Conservation (phyloP, 2,888 invertebrate genomes). For the Drosophila pseudotalamancana region DNA sequence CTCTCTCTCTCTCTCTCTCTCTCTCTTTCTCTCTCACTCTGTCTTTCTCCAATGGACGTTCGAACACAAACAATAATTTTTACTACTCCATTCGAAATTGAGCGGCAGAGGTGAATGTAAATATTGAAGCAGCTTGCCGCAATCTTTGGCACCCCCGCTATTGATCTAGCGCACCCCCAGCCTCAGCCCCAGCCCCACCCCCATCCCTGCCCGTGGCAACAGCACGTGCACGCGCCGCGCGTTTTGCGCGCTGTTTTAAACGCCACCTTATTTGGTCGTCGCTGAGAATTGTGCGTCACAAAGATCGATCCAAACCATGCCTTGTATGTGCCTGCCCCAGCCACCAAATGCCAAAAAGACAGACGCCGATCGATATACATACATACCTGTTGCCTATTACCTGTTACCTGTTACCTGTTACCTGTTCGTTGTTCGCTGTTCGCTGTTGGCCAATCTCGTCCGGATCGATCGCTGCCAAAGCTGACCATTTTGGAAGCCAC, state of each 20-base stretch:
- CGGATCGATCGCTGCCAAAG: constrained; percentile 48
- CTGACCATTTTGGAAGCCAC: constrained; percentile 68
- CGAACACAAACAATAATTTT: constrained; percentile 29
- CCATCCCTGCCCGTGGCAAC: neutral
- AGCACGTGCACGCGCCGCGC: constrained; percentile 57
- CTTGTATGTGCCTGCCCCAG: constrained; percentile 35
- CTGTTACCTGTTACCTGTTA: too few relatives aligned
- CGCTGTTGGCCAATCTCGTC: constrained; percentile 6
- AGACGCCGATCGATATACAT: neutral
- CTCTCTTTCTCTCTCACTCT: neutral
- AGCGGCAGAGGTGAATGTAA: constrained; percentile 25
- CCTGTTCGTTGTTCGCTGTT: constrained; percentile 14
- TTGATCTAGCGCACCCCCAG: neutral
- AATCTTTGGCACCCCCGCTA: constrained; percentile 2
- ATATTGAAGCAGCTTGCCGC: constrained; percentile 33
- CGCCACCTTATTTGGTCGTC: constrained; percentile 63
- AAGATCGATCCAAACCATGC: constrained; percentile 38
- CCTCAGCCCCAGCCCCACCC: too few relatives aligned
- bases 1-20: neutral
- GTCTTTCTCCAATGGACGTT: too few relatives aligned
- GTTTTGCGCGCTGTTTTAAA: constrained; percentile 57
- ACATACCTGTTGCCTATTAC: constrained; percentile 5
- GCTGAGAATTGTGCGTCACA: constrained; percentile 43
- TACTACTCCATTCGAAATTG: neutral
- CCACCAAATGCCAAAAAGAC: constrained; percentile 13